Conservation (phyloP, 2,888 invertebrate species). For the Andrena minutula region DNA sequence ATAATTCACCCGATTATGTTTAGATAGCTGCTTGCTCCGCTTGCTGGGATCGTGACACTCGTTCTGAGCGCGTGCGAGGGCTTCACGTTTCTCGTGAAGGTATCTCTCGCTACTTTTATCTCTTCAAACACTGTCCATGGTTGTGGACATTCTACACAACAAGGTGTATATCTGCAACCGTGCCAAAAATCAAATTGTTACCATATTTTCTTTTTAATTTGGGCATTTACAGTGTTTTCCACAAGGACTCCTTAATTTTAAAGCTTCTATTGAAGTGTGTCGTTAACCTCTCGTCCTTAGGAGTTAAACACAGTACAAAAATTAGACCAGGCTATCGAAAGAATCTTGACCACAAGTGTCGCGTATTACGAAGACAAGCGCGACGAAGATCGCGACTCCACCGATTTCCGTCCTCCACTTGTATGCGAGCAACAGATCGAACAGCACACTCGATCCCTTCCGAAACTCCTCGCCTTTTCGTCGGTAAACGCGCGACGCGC, state of each 20-base stretch:
- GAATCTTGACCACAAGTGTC: not conserved
- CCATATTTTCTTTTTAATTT: too few species aligned
- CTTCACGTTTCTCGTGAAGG: not conserved
- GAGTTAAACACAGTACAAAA: not conserved
- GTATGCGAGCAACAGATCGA: not conserved
- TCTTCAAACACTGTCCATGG: not conserved
- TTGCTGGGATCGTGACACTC: constrained; percentile 1
- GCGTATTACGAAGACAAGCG: not conserved
- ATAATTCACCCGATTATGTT: constrained; percentile 31
- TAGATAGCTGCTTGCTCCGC: not conserved
- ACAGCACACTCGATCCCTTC: not conserved
- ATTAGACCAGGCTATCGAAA: not conserved
- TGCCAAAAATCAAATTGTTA: too few species aligned
- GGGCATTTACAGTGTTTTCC: too few species aligned
- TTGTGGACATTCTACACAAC: too few species aligned
- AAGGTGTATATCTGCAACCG: too few species aligned
- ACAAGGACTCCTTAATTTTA: too few species aligned
- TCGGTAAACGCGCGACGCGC: constrained; percentile 32
- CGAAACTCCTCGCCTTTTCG: constrained; percentile 22
- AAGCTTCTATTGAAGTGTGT: too few species aligned
- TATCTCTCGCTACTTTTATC: not conserved
- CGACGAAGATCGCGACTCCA: not conserved
- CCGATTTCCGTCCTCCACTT: not conserved
- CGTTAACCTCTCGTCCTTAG: not conserved
- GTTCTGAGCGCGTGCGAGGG: not conserved